Evolutionary conservation across 1,140 invertebrate genomes (phyloP), one percentile per base, ranked within the genome.

Genomic region (Micrasema minimum): DNA sequence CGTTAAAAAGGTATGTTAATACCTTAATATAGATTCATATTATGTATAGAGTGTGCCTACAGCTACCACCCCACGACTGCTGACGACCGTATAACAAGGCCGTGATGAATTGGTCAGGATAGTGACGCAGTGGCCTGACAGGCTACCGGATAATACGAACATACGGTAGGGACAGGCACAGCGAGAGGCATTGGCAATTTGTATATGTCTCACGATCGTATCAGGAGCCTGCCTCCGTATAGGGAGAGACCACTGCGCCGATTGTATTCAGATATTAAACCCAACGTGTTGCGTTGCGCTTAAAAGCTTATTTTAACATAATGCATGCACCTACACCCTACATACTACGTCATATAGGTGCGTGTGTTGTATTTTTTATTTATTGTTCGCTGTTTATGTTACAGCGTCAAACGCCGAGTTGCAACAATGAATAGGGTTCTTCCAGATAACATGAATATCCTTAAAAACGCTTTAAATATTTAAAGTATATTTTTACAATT

Each of bases 171-270:
- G 22, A 12, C 20, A 20, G 11, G 62, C 23, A 51, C 46, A 11
- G 46, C 31, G 18, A 26, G 62, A 37, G 64, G 37, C 55, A 48
- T 45, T 53, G 59, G 59, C 67, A 69, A 73, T 73, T 73, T 73
- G 72, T 73, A 66, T 37, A 66, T 69, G 72, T 69, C 72, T 55
- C 72, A 48, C 67, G 72, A 73, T 69, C 18, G 50, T 73, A 73
- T 73, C 72, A 23, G 45, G 11, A 11, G 2, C 35, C 45, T 35
- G 46, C 14, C 62, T 59, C 55, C 55, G 16, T 59, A 41, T 14
- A 14, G 37, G n/a, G 55, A 9, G 31, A 35, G 35, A 41, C 55
- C 55, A 18, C 51, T 55, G 35, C 55, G 35, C 55, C 37, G 55
- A 59, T 59, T 22, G 18, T 38, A 22, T 41, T 41, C 37, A 10